These are phyloP conservation scores for Umimayanthus kanabou DNA, from an alignment of 92 coral and sea anemone genomes.

Conservation along the genomic window DNA sequence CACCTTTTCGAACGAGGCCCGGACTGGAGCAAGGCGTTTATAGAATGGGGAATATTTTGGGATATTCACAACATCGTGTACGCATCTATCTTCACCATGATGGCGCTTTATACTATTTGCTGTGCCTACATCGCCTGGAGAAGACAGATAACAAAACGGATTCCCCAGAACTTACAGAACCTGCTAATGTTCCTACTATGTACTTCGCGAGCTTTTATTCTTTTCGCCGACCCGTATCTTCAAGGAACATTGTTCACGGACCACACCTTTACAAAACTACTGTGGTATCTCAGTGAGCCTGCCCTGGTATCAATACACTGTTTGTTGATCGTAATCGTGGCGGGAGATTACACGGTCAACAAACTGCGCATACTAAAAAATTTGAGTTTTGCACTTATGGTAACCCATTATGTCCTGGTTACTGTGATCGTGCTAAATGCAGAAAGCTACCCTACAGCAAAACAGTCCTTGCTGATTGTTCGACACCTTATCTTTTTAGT, in stretches of 20 bases:
- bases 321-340: constrained; percentile 18
- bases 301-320: constrained; percentile 3
- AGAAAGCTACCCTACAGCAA: constrained; percentile 1
- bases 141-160: not conserved
- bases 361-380: not conserved
- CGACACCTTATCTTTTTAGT: constrained; percentile 2
- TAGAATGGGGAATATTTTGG: constrained; percentile 28
- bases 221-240: constrained; percentile 35
- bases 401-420: constrained; percentile 12
- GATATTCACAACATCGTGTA: not conserved
- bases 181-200: not conserved
- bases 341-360: not conserved
- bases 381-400: not conserved
- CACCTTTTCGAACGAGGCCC: constrained; percentile 21
- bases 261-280: constrained; percentile 42
- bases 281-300: constrained; percentile 36
- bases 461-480: not conserved
- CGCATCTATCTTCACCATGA: constrained; percentile 11
- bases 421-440: not conserved
- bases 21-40: constrained; percentile 11
- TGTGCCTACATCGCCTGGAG: not conserved
- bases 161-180: not conserved
- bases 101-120: not conserved
- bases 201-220: constrained; percentile 22
- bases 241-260: constrained; percentile 45